phyloP scores from a whole-genome alignment of 2,888 invertebrate species.

The Cybosia mesomella region DNA sequence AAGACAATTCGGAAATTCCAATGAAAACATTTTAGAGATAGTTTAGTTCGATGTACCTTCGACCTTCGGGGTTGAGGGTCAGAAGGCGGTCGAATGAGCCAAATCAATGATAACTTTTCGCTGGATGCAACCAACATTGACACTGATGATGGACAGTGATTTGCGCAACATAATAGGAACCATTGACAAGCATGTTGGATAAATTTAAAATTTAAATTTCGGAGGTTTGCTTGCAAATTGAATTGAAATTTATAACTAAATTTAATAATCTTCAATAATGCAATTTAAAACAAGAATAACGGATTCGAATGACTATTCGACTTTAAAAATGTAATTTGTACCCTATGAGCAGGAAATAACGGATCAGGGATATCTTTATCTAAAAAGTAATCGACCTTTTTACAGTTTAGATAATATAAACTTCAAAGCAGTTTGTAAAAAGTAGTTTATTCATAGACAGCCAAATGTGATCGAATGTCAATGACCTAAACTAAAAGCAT shows the following conservation, averaged over 20 bases:
- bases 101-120: no score
- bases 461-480: slow-evolving; percentile 30
- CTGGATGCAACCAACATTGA: no score
- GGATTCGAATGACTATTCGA: not conserved
- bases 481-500: slow-evolving; percentile 30
- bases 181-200: no score
- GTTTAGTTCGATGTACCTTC: no score
- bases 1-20: no score
- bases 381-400: slow-evolving; percentile 30
- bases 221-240: no score
- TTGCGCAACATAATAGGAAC: no score
- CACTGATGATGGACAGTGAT: no score
- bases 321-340: not conserved
- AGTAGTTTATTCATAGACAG: slow-evolving; percentile 43
- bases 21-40: no score
- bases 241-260: not conserved
- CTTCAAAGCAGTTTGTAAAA: slow-evolving; percentile 39
- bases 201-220: no score
- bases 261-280: not conserved
- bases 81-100: no score
- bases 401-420: slow-evolving; percentile 31
- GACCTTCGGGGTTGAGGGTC: no score
- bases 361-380: slow-evolving; percentile 20
- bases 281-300: slow-evolving; percentile 5
- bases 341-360: slow-evolving; percentile 17